These are phyloP conservation scores for Channa striata DNA, from an alignment of 2,797 vertebrate genomes.

Conservation along the genomic window DNA sequence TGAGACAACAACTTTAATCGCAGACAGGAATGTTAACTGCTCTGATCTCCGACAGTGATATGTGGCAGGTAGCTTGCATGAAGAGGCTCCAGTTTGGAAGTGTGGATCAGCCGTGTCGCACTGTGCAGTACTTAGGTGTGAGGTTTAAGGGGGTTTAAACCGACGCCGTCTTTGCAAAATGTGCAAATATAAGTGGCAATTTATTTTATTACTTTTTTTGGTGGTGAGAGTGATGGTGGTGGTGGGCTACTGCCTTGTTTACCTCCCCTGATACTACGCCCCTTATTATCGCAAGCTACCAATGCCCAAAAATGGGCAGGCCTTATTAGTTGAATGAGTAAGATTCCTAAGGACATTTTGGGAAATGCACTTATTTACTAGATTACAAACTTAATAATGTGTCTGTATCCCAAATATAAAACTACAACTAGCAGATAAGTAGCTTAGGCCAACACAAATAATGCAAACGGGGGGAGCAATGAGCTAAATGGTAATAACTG, in stretches of 20 bases:
- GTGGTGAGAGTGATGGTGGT: no score
- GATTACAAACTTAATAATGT: not conserved
- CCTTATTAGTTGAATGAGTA: not conserved
- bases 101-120: no score
- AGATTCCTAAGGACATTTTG: not conserved
- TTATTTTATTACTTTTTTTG: no score
- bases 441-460: constrained; percentile 1
- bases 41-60: not conserved
- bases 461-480: no score
- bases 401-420: not conserved
- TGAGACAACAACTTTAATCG: constrained; percentile 16
- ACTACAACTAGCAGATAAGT: not conserved
- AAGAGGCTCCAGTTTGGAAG: no score
- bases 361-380: not conserved
- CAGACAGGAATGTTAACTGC: constrained; percentile 6
- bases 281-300: not conserved
- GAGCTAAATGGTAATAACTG: not conserved
- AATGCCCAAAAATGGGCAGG: not conserved
- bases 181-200: no score
- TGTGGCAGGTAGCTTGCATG: no score
- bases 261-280: no score
- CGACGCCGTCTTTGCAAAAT: no score
- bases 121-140: no score
- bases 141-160: no score
- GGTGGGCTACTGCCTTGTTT: no score